A percentile compares a stretch with the other conserved stretches of the same genome.
Conservation (phyloP, 2,113 vertebrate genomes). For the Pavo muticus region DNA sequence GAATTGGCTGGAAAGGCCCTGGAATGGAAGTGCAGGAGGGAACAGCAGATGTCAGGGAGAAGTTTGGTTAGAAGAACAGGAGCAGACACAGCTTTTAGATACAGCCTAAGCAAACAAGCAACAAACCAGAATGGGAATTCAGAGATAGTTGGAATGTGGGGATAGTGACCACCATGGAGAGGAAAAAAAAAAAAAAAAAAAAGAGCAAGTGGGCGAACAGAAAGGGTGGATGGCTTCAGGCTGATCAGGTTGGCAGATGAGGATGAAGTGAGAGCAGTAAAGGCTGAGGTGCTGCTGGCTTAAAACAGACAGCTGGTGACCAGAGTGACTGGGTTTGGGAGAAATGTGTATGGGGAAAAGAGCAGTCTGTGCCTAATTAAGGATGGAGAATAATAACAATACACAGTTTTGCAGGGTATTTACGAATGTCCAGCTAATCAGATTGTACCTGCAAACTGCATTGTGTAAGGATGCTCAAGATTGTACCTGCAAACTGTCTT, state of each 20-base stretch:
- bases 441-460: background rate
- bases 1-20: background rate
- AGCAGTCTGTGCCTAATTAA: background rate
- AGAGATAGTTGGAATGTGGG: background rate
- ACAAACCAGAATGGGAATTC: background rate
- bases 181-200: background rate
- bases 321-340: background rate
- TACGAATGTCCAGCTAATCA: background rate
- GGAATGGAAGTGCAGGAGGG: background rate
- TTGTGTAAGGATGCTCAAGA: background rate
- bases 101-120: background rate
- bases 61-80: background rate
- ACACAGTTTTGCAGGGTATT: background rate
- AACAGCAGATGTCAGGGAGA: background rate
- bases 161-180: background rate
- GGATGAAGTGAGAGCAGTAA: background rate
- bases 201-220: background rate
- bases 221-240: background rate
- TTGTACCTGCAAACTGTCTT: background rate
- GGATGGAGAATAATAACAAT: background rate
- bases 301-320: background rate
- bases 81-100: background rate
- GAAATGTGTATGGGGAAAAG: background rate
- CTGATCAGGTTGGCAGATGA: background rate
- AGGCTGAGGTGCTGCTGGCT: background rate